phyloP scores from a whole-genome alignment of 2,113 vertebrate species.

The Saguinus imperator region DNA sequence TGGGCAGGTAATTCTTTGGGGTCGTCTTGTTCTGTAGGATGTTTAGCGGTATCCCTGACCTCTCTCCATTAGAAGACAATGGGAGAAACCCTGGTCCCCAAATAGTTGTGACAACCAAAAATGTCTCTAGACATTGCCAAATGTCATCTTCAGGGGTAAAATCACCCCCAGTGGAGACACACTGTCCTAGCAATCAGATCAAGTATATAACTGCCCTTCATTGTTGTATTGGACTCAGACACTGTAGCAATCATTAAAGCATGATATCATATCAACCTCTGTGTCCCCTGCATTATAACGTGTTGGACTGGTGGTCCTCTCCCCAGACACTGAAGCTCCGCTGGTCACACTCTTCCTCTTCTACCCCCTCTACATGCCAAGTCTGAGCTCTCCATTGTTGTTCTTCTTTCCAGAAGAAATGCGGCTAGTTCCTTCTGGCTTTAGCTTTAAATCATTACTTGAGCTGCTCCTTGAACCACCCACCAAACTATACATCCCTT shows the following conservation, averaged over 20 bases:
- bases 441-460: not conserved
- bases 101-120: not conserved
- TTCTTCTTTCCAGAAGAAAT: not conserved
- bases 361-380: rapidly evolving
- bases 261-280: not conserved
- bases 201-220: not conserved
- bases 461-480: not conserved
- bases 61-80: not conserved
- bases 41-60: not conserved
- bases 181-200: not conserved
- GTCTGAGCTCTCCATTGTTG: not conserved
- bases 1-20: not conserved
- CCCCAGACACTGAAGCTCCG: not conserved
- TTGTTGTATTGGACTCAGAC: not conserved
- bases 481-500: not conserved
- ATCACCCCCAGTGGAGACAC: not conserved
- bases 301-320: not conserved
- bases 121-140: not conserved
- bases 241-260: not conserved
- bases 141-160: not conserved
- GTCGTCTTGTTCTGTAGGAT: not conserved
- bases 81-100: not conserved
- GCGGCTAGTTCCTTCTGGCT: not conserved
- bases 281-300: too few relatives aligned
- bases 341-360: not conserved